phyloP scores from a whole-genome alignment of 2,888 invertebrate genomes.

The Ganaspis brasiliensis region DNA sequence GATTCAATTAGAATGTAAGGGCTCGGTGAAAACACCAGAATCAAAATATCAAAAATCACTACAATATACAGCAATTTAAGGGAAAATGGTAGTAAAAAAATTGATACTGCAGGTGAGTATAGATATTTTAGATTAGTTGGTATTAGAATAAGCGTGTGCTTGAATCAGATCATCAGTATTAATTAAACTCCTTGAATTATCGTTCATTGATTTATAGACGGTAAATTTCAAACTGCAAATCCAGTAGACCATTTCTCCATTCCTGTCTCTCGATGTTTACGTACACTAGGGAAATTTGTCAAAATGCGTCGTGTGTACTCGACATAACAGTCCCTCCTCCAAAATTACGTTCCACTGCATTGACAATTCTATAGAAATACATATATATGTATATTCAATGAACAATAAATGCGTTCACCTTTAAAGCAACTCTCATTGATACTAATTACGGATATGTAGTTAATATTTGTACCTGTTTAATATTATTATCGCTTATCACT shows the following conservation, averaged over 20 bases:
- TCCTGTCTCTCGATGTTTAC: conserved; percentile 49
- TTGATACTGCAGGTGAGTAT: background rate
- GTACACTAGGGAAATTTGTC: conserved; percentile 60
- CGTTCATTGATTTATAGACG: conserved; percentile 20
- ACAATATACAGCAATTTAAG: too few species aligned
- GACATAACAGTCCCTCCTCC: conserved; percentile 51
- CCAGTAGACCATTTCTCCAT: conserved; percentile 45
- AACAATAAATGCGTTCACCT: conserved; percentile 41
- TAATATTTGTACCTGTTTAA: background rate
- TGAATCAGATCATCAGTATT: background rate
- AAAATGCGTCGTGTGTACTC: conserved; percentile 54
- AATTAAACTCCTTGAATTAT: conserved; percentile 4
- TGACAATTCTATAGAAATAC: conserved; percentile 46
- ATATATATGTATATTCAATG: background rate
- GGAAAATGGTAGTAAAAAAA: too few species aligned
- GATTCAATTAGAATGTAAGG: too few species aligned
- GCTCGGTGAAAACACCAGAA: too few species aligned
- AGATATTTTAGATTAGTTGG: background rate
- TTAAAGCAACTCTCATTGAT: conserved; percentile 56
- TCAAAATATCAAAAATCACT: too few species aligned
- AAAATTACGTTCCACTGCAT: conserved; percentile 58
- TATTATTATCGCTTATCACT: conserved; percentile 8
- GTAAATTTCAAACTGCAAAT: conserved; percentile 26
- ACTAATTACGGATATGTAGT: conserved; percentile 58
- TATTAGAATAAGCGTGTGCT: background rate